phyloP scores from a whole-genome alignment of 2,113 vertebrate species.

The Tragelaphus strepsiceros region DNA sequence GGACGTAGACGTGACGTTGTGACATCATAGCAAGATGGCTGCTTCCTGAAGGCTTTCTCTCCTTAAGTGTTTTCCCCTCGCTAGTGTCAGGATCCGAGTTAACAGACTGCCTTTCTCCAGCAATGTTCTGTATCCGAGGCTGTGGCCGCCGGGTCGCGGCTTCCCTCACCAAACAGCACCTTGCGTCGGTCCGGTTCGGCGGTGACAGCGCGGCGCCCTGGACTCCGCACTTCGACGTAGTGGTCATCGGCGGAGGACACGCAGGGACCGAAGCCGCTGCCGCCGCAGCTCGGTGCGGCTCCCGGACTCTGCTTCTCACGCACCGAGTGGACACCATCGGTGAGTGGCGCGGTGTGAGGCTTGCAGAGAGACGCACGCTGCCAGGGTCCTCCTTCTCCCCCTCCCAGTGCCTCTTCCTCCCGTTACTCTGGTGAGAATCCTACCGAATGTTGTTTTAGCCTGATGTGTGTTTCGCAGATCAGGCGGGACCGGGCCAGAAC shows the following conservation, averaged over 20 bases:
- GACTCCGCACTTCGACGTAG: slow-evolving; percentile 83
- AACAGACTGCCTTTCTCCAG: no score
- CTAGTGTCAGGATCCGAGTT: background rate
- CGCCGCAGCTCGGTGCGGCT: slow-evolving; percentile 88
- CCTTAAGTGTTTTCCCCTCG: fast-evolving
- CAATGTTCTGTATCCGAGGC: slow-evolving; percentile 58
- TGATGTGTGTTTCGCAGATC: background rate
- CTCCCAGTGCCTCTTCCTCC: fast-evolving
- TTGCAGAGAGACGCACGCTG: background rate
- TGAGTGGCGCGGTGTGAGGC: slow-evolving; percentile 53
- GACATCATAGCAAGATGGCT: slow-evolving; percentile 45
- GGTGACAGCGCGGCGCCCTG: background rate
- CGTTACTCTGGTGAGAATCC: background rate
- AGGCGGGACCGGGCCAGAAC: background rate
- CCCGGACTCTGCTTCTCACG: slow-evolving; percentile 89
- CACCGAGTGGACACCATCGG: slow-evolving; percentile 90
- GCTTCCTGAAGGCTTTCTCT: fast-evolving
- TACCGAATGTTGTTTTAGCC: background rate
- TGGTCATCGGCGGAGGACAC: slow-evolving; percentile 93
- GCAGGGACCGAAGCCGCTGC: slow-evolving; percentile 92
- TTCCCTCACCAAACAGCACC: background rate
- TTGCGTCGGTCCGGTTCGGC: background rate
- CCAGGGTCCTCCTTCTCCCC: background rate
- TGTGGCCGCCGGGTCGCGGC: background rate
- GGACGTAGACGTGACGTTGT: background rate